Conservation (phyloP, 2,797 vertebrate species). For the Protonibea diacanthus region DNA sequence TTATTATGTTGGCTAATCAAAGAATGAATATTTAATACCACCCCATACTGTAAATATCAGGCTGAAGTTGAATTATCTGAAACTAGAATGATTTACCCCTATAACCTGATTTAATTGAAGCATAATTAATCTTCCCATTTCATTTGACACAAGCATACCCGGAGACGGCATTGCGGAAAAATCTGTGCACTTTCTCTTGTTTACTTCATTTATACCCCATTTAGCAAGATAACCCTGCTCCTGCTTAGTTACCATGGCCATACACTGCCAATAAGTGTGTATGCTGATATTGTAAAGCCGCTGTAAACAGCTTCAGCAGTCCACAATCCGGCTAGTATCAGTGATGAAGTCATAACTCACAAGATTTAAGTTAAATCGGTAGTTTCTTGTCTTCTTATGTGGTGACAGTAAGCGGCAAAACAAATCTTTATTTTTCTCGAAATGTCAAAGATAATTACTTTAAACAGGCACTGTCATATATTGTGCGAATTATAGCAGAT, state of each 20-base stretch:
- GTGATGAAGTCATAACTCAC: neutral
- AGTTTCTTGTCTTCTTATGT: slow-evolving; percentile 5
- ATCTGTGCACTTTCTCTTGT: neutral
- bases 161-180: neutral
- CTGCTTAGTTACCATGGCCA: too few relatives aligned
- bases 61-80: slow-evolving; percentile 25
- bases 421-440: slow-evolving; percentile 29
- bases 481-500: slow-evolving; percentile 7
- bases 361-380: slow-evolving; percentile 4
- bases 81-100: slow-evolving; percentile 26
- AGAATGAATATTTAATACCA: slow-evolving; percentile 41
- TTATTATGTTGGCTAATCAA: slow-evolving; percentile 49
- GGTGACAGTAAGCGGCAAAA: slow-evolving; percentile 10
- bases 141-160: neutral
- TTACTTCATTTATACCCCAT: neutral
- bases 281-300: neutral
- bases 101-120: slow-evolving; percentile 32
- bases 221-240: neutral
- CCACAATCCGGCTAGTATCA: rapidly evolving
- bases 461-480: slow-evolving; percentile 8
- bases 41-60: slow-evolving; percentile 34
- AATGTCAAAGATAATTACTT: slow-evolving; percentile 55
- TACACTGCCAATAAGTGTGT: too few relatives aligned
- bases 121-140: slow-evolving; percentile 33
- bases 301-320: neutral